Conservation (phyloP, 1,140 invertebrate species). For the Asobara japonica region DNA sequence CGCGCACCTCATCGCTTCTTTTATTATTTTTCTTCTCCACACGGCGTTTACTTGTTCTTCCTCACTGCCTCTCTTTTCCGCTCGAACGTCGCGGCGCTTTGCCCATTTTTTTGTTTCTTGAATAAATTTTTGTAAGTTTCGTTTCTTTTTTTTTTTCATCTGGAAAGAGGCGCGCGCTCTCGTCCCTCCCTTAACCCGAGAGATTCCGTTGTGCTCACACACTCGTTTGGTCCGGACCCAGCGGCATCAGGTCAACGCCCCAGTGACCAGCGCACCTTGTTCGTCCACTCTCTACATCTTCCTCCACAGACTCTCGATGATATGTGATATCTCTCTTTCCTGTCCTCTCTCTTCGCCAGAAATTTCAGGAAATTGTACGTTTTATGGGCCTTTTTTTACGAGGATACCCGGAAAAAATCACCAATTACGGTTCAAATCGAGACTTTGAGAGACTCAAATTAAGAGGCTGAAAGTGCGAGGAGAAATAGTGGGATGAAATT, state of each 20-base stretch:
- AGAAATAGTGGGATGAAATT: no score
- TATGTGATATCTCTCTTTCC: conserved; percentile 19
- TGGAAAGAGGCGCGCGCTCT: conserved; percentile 14
- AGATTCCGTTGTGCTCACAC: conserved; percentile 54
- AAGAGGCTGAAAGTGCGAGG: no score
- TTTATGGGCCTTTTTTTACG: neutral
- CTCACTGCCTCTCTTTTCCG: conserved; percentile 4
- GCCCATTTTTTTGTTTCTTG: neutral
- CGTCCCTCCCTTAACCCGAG: conserved; percentile 37
- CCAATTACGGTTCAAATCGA: no score
- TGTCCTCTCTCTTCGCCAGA: neutral
- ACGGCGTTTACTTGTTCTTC: neutral
- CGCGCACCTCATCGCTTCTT: neutral
- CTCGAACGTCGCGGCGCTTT: neutral
- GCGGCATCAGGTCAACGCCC: conserved; percentile 58
- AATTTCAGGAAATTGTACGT: neutral
- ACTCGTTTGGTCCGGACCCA: conserved; percentile 38
- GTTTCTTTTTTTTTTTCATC: conserved; percentile 17
- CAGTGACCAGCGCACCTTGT: conserved; percentile 58
- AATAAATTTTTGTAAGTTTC: conserved; percentile 13
- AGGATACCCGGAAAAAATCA: no score
- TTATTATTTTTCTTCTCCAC: conserved; percentile 4
- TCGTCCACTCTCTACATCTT: conserved; percentile 40
- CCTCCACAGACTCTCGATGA: conserved; percentile 3
- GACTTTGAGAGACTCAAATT: no score